phyloP scores from a whole-genome alignment of 2,113 vertebrate species.

The Takifugu bimaculatus region DNA sequence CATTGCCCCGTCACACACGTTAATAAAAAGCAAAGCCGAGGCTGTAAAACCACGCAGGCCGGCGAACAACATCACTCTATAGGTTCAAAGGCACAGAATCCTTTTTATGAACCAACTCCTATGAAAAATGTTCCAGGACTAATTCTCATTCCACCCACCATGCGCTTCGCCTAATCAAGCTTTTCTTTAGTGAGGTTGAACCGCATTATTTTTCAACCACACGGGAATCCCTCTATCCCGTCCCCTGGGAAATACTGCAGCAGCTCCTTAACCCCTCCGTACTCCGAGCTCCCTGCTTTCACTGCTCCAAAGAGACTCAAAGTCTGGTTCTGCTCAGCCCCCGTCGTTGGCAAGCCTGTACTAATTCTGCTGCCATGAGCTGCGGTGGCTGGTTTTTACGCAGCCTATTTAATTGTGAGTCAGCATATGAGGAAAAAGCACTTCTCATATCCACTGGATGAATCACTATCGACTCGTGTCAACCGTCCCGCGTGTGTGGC shows the following conservation, averaged over 20 bases:
- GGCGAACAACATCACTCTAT: slow-evolving; percentile 12
- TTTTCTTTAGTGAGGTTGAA: slow-evolving; percentile 29
- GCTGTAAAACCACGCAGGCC: slow-evolving; percentile 12
- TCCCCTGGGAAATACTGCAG: slow-evolving; percentile 30
- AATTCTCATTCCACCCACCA: slow-evolving; percentile 14
- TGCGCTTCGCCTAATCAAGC: slow-evolving; percentile 16
- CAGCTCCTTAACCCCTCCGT: slow-evolving; percentile 38
- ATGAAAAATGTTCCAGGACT: slow-evolving; percentile 42
- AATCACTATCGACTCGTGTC: slow-evolving; percentile 15
- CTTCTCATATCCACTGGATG: slow-evolving; percentile 19
- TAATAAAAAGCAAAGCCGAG: slow-evolving; percentile 36
- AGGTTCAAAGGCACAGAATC: slow-evolving; percentile 17
- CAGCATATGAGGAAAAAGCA: slow-evolving; percentile 23
- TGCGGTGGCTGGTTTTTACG: slow-evolving; percentile 29
- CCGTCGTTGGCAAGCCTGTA: slow-evolving; percentile 30
- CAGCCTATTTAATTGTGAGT: slow-evolving; percentile 21
- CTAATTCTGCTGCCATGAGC: slow-evolving; percentile 53
- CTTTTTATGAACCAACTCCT: slow-evolving; percentile 43
- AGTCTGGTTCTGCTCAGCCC: slow-evolving; percentile 45
- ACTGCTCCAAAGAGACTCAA: slow-evolving; percentile 34
- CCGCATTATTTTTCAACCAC: slow-evolving; percentile 53
- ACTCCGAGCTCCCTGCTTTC: slow-evolving; percentile 28
- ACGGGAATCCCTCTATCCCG: slow-evolving; percentile 37
- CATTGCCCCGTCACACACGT: slow-evolving; percentile 31
- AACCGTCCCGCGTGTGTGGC: neutral